Evolutionary conservation across 2,888 invertebrate species (phyloP), one percentile per base, ranked within the genome.

Genomic region (Erebia ligea): DNA sequence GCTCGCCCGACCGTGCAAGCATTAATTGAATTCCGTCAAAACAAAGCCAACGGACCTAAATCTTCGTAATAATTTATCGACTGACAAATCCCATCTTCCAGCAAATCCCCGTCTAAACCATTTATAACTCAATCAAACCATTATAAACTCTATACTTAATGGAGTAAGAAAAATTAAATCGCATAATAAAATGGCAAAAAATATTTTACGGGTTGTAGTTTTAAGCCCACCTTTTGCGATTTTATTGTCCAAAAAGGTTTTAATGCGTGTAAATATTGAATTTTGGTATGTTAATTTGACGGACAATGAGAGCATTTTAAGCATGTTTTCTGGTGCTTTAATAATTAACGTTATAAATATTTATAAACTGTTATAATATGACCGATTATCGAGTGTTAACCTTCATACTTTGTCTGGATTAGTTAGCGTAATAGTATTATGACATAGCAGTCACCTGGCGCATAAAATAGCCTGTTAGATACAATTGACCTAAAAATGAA

Each of bases 11-110:
- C 77, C 78, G 76, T 80, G 83, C 80, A 82, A 79, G 81, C 80
- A 81, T 82, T 85, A 86, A 84, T 85, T 85, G 80, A 79, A 82
- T 80, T 76, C 82, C 80, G 86, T 90, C 89, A 89, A 85, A 88
- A 90, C 88, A 88, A 79, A 80, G 73, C 76, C 71, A 76, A 79
- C 80, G 75, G 76, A 76, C 73, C 75, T 54, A 78, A 76, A 77
- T 77, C 78, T 81, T 76, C 72, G 78, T 78, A 78, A 78, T 81
- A 81, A 82, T 82, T 83, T 80, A 79, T 78, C 84, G 84, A 86
- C 82, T 86, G 88, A 89, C 90, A 86, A 90, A 90, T 89, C 88
- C 86, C 78, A 78, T 83, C 80, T 75, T 75, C 74, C 72, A 76
- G 59, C 57, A 67, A 67, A 67, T 61, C 67, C 61, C 15, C 25